phyloP scores from a whole-genome alignment of 2,888 invertebrate species.

The Zaprionus obscuricornis region DNA sequence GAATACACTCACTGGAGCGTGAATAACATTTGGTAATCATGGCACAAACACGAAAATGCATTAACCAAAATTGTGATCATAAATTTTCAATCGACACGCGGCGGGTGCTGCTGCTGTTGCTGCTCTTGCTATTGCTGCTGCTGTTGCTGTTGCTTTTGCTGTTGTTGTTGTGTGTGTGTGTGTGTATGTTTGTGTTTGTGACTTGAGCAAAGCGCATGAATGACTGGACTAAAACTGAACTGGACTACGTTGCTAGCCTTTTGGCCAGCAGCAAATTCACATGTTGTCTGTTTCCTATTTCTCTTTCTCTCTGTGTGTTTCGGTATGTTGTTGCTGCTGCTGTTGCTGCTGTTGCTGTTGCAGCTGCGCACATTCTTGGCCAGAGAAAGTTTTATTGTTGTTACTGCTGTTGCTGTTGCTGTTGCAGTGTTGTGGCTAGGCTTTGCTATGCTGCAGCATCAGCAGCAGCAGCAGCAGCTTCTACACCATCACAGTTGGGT shows the following conservation, averaged over 20 bases:
- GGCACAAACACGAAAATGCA: constrained; percentile 83
- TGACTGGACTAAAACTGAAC: constrained; percentile 66
- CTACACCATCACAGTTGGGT: constrained; percentile 63
- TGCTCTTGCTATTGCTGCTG: constrained; percentile 8
- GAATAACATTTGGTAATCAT: constrained; percentile 82
- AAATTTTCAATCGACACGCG: constrained; percentile 82
- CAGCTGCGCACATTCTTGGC: constrained; percentile 72
- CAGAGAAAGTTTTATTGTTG: constrained; percentile 65
- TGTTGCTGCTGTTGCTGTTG: constrained; percentile 51
- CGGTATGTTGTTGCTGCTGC: constrained; percentile 28
- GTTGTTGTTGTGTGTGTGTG: constrained; percentile 35
- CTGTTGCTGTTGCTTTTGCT: constrained; percentile 21
- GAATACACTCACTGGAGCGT: constrained; percentile 70
- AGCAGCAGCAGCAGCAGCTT: constrained; percentile 32
- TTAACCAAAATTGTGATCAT: constrained; percentile 84
- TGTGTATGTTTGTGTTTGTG: constrained; percentile 29
- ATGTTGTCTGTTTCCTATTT: constrained; percentile 15
- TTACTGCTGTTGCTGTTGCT: constrained; percentile 34
- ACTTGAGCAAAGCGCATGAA: constrained; percentile 61
- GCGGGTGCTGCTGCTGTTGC: constrained; percentile 57
- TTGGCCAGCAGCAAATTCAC: constrained; percentile 49
- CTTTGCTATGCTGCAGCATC: constrained; percentile 44
- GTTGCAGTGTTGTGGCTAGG: constrained; percentile 66
- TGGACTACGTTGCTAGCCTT: constrained; percentile 63
- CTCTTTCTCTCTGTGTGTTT: background rate